Evolutionary conservation across 2,888 invertebrate species (phyloP).

Genomic region (Aricia artaxerxes): DNA sequence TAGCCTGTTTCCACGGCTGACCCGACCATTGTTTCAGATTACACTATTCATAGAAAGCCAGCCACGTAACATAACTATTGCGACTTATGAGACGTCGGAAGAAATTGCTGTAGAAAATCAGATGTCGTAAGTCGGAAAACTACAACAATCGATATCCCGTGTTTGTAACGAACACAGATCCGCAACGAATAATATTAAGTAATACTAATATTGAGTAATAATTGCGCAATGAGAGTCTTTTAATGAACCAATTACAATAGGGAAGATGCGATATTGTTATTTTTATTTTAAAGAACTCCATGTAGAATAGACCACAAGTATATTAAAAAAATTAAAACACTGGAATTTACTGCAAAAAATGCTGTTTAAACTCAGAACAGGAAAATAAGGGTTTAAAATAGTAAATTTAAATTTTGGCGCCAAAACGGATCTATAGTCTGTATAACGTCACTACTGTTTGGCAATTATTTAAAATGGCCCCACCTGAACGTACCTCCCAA

Average conservation of each 20-base stretch:
- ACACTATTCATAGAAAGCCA: conserved; percentile 12
- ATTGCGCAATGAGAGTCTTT: conserved; percentile 4
- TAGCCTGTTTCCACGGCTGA: conserved; percentile 2
- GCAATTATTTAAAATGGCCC: too few relatives aligned
- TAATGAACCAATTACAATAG: background rate
- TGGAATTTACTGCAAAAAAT: too few relatives aligned
- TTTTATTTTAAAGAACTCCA: too few relatives aligned
- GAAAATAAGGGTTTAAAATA: too few relatives aligned
- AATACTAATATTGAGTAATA: background rate
- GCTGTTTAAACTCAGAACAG: too few relatives aligned
- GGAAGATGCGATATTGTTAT: too few relatives aligned
- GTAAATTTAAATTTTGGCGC: too few relatives aligned
- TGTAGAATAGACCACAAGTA: too few relatives aligned
- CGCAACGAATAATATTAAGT: conserved; percentile 30
- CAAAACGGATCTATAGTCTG: too few relatives aligned
- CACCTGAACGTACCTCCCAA: too few relatives aligned
- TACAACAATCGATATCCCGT: conserved; percentile 40
- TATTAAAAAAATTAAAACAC: too few relatives aligned
- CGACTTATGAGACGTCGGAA: conserved; percentile 11
- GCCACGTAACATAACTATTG: conserved; percentile 6
- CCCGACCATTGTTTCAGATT: conserved; percentile 5
- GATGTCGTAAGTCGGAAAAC: conserved; percentile 35
- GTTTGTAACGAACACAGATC: conserved; percentile 36
- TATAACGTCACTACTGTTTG: too few relatives aligned
- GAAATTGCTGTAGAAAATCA: conserved; percentile 27